phyloP scores from a whole-genome alignment of 2,797 vertebrate species.

The Gallinago stenura region DNA sequence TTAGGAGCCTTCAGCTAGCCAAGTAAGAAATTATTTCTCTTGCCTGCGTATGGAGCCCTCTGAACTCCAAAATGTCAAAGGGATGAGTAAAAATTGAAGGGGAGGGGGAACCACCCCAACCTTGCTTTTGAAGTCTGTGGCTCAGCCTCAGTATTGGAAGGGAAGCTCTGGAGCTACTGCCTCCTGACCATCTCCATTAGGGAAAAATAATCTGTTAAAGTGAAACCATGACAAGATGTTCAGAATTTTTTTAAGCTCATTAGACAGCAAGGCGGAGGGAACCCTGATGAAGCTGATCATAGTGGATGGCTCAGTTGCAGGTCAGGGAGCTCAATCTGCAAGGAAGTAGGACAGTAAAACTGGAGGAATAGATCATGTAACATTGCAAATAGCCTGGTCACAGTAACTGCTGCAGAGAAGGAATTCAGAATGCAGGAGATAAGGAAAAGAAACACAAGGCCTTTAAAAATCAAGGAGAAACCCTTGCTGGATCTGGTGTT shows the following conservation, averaged over 20 bases:
- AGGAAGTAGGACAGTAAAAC: not conserved
- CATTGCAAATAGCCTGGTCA: not conserved
- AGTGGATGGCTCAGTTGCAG: not conserved
- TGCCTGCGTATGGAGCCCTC: not conserved
- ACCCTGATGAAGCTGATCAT: not conserved
- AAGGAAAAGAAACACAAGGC: not conserved
- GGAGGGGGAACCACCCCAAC: not conserved
- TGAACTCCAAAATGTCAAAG: slow-evolving; percentile 50
- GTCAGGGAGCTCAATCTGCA: not conserved
- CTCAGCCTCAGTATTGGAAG: not conserved
- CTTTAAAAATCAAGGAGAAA: not conserved
- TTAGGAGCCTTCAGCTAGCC: not conserved
- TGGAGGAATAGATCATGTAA: not conserved
- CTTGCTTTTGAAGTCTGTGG: not conserved
- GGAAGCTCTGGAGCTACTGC: not conserved
- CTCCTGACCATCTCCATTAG: slow-evolving; percentile 17
- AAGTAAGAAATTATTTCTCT: not conserved
- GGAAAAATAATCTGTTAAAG: not conserved
- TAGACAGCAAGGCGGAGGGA: not conserved
- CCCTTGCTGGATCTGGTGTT: not conserved
- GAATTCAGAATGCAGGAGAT: not conserved
- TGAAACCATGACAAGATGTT: slow-evolving; percentile 29
- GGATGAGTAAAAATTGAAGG: not conserved
- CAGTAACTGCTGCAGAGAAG: not conserved
- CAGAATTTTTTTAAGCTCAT: slow-evolving; percentile 10